Evolutionary conservation across 2,888 invertebrate species (phyloP), one percentile per base, ranked within the genome.

Genomic region (Coleophora flavipennella): DNA sequence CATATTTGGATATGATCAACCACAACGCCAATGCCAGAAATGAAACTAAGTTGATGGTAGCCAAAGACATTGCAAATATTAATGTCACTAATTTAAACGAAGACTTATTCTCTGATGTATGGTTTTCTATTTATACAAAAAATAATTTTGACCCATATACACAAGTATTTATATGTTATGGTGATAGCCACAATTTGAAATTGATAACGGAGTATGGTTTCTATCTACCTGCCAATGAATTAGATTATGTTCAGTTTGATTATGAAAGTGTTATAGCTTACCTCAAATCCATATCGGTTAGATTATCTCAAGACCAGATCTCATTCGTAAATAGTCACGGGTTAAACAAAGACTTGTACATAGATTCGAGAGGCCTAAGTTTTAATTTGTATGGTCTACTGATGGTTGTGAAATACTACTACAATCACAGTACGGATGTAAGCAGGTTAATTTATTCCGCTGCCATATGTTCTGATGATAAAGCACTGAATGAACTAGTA

Each of bases 201-300:
- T 78, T 97, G n/a, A 88, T 93, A 27, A 81, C 91, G 0, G 94
- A 97, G 57, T 97, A 97, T 80, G 97, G 97, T 0, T 97, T 97
- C 69, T 90, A 89, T 54, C 68, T 92, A 44, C 86, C 89, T 0
- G 60, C 75, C 6, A 95, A 94, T 81, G 81, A 86, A 27, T 77
- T 92, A 52, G 92, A 93, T 68, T 87, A 75, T 62, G 86, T 93
- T 37, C 72, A 84, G 38, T 87, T 94, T 55, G 63, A 74, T 27
- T 81, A 89, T 55, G 72, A 79, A 31, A 86, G 87, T 53, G 65
- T 92, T 29, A 63, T 83, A 46, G 48, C 61, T 31, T 84, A 81
- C 50, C 57, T 86, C 28, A 63, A 55, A 41, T 48, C 55, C n/a
- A 67, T 54, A 35, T 57, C 58, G n/a, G 62, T 70, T 1, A 71